These are phyloP conservation scores for Leptogaster cylindrica DNA, from an alignment of 2,888 invertebrate species.

Conservation along the genomic window DNA sequence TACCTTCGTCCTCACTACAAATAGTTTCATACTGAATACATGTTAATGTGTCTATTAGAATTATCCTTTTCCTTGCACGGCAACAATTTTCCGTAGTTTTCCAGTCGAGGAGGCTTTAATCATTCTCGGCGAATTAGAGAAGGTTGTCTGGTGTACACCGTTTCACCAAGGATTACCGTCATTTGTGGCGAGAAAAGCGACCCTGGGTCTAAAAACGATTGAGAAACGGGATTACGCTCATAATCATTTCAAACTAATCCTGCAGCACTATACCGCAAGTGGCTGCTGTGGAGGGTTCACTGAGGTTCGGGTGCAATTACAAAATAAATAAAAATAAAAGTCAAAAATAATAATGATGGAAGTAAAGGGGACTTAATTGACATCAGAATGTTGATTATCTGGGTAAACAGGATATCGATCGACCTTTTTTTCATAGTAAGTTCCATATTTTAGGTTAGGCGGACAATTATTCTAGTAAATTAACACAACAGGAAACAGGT, in stretches of 20 bases:
- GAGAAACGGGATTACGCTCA: neutral
- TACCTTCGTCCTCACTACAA: no score
- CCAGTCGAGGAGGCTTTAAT: no score
- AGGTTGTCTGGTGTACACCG: neutral
- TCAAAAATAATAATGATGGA: slow-evolving; percentile 18
- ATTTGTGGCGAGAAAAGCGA: slow-evolving; percentile 3
- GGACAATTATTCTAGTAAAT: slow-evolving; percentile 29
- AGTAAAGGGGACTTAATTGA: slow-evolving; percentile 26
- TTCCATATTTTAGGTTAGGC: neutral
- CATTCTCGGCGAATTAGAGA: slow-evolving; percentile 1
- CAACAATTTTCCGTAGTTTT: no score
- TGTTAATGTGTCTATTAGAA: no score
- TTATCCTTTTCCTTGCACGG: no score
- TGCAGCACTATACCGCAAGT: neutral
- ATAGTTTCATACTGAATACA: no score
- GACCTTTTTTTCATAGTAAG: no score
- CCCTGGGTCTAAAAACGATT: neutral
- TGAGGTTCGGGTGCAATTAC: neutral
- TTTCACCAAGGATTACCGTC: slow-evolving; percentile 6
- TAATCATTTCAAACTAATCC: neutral
- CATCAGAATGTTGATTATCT: slow-evolving; percentile 32
- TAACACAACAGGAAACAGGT: slow-evolving; percentile 34
- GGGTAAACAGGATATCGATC: slow-evolving; percentile 28
- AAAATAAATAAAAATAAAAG: slow-evolving; percentile 12
- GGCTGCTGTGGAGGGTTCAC: no score